These are phyloP conservation scores for Agrotis exclamationis DNA, from an alignment of 2,888 invertebrate genomes.

Conservation along the genomic window DNA sequence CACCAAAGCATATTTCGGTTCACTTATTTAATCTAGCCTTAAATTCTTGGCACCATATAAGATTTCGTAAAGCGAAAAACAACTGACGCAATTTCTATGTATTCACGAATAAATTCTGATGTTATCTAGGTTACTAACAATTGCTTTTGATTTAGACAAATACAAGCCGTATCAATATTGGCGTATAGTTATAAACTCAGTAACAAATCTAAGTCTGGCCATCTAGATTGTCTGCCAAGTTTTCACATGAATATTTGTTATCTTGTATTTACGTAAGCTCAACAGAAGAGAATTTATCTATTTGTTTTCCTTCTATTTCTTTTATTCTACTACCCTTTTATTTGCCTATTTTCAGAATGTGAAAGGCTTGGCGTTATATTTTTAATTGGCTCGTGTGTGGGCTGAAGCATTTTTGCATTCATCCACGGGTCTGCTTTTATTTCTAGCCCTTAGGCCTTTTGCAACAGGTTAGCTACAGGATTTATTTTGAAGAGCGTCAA, in stretches of 20 bases:
- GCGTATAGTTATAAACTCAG: conserved; percentile 40
- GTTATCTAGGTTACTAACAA: conserved; percentile 34
- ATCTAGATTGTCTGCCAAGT: conserved; percentile 50
- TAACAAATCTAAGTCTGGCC: conserved; percentile 36
- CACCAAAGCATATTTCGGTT: conserved; percentile 4
- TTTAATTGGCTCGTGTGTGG: conserved; percentile 11
- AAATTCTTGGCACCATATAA: conserved; percentile 40
- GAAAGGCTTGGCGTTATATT: conserved; percentile 6
- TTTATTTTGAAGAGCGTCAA: neutral
- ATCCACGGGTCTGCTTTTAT: conserved; percentile 24
- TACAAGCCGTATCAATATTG: conserved; percentile 43
- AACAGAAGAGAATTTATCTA: conserved; percentile 24
- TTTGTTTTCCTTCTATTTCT: conserved; percentile 31
- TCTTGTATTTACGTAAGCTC: conserved; percentile 36
- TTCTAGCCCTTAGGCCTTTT: conserved; percentile 2
- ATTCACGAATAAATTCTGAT: conserved; percentile 31
- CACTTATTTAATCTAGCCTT: conserved; percentile 12
- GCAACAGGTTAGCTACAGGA: conserved; percentile 13
- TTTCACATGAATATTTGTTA: conserved; percentile 51
- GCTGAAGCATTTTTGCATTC: neutral
- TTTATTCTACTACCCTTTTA: neutral
- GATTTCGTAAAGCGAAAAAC: conserved; percentile 44
- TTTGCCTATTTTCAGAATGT: conserved; percentile 1
- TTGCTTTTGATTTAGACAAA: conserved; percentile 38
- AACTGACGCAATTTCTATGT: conserved; percentile 23